These are phyloP conservation scores for Calameuta filiformis DNA, from an alignment of 2,888 invertebrate species.

Conservation along the genomic window DNA sequence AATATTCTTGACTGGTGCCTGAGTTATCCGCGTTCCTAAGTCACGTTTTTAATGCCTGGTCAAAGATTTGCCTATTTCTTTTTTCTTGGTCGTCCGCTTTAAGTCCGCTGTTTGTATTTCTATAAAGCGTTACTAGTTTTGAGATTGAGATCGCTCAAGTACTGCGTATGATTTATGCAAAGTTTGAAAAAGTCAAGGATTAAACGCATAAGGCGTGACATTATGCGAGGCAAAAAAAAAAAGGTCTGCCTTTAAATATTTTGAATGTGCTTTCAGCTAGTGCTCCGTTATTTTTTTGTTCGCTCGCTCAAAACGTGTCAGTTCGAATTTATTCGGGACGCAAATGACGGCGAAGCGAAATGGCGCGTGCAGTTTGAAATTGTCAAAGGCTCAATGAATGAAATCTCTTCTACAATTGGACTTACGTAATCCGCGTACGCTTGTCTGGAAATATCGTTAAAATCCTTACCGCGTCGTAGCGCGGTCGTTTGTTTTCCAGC, in stretches of 20 bases:
- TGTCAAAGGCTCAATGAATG: neutral
- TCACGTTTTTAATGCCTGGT: neutral
- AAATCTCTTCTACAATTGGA: neutral
- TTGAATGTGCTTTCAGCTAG: neutral
- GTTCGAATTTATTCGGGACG: neutral
- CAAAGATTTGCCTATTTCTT: neutral
- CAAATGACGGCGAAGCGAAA: neutral
- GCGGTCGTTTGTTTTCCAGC: neutral
- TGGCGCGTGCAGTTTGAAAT: neutral
- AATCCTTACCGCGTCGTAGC: neutral
- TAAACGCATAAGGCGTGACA: neutral
- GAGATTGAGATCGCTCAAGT: neutral
- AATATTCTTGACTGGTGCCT: conserved; percentile 1
- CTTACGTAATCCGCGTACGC: neutral
- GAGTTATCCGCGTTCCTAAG: neutral
- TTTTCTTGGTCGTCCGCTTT: neutral
- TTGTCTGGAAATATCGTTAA: neutral
- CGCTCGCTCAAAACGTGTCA: neutral
- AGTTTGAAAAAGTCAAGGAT: neutral
- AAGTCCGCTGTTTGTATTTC: neutral
- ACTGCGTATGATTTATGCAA: neutral
- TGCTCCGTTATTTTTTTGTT: neutral
- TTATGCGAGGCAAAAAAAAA: neutral
- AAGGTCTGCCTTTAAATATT: neutral
- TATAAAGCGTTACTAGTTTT: neutral